A percentile compares a stretch with the other conserved stretches of the same genome.
Evolutionary conservation across 1,140 invertebrate species (phyloP).

Genomic region (Drosophila arawakana): DNA sequence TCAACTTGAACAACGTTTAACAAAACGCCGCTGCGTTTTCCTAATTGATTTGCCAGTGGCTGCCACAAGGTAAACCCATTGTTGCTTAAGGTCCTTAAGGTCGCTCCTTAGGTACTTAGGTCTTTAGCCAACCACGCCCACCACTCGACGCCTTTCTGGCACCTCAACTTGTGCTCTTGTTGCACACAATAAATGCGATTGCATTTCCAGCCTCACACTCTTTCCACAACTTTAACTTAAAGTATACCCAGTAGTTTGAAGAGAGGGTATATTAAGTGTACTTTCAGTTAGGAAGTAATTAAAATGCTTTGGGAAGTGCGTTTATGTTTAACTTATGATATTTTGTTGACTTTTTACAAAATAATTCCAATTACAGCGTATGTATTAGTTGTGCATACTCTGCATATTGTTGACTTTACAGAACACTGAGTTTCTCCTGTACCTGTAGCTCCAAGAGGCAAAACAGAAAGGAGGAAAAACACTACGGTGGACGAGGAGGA

Average conservation of each 20-base stretch:
- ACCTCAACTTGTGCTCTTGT: background rate
- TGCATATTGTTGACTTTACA: background rate
- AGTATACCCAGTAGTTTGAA: background rate
- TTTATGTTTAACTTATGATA: too few relatives aligned
- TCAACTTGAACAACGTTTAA: conserved; percentile 47
- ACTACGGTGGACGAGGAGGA: background rate
- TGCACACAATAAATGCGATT: conserved; percentile 1
- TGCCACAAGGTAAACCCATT: conserved; percentile 23
- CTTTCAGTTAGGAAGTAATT: too few relatives aligned
- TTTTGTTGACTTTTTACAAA: too few relatives aligned
- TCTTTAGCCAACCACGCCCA: conserved; percentile 5
- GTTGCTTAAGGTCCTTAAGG: conserved; percentile 53
- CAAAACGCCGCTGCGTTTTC: conserved; percentile 55
- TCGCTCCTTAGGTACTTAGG: conserved; percentile 37
- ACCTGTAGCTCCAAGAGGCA: background rate
- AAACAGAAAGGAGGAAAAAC: background rate
- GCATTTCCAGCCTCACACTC: background rate
- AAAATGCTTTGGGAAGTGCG: too few relatives aligned
- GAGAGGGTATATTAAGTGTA: too few relatives aligned
- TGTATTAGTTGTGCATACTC: background rate
- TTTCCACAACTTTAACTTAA: too few relatives aligned
- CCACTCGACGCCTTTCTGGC: background rate
- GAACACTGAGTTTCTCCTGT: background rate
- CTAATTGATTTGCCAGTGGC: conserved; percentile 72
- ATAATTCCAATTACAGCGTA: background rate